Evolutionary conservation across 2,888 invertebrate genomes (phyloP), one percentile per base, ranked within the genome.

Genomic region (Dicranocentrus wangi): DNA sequence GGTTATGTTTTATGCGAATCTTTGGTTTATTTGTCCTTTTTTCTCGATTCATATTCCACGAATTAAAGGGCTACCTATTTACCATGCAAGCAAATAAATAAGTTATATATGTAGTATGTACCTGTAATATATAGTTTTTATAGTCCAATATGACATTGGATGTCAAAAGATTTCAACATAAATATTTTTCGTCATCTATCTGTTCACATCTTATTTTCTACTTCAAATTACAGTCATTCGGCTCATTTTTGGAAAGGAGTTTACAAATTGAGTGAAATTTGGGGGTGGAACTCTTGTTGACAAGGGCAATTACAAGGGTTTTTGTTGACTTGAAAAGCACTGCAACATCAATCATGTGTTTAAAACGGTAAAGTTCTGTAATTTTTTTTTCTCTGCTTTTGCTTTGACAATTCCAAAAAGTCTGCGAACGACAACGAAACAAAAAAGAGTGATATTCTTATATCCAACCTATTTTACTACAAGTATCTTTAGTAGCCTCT

Each of bases 1-100:
- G n/a, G 25, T 70, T 23, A 58, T 27, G 17, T 72, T 53, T 72
- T 75, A 75, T 53, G 17, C 19, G 65, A 42, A 66, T 75, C 75
- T 75, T 75, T 75, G 75, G 75, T 75, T 75, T 75, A 75, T 75
- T 75, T 75, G 53, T 65, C 75, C 65, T 75, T 55, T 55, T 66
- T 32, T 55, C 42, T 75, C 53, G 42, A 42, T 21, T 61, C 17
- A 13, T 61, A 17, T 28, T 61, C 17, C 19, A 61, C 28, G n/a
- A 61, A 28, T 58, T 32, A 61, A 61, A 61, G 23, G 19, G 19
- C 7, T 23, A 39, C 39, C 7, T 8, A 53, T 53, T 53, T 53
- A 17, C n/a, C n/a, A 25, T 15, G 21, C 13, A 55, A 25, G 55
- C 55, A 55, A 55, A 55, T 55, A 55, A 55, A 55, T 55, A 55